Conservation (phyloP, 2,113 vertebrate species). For the Pica pica region DNA sequence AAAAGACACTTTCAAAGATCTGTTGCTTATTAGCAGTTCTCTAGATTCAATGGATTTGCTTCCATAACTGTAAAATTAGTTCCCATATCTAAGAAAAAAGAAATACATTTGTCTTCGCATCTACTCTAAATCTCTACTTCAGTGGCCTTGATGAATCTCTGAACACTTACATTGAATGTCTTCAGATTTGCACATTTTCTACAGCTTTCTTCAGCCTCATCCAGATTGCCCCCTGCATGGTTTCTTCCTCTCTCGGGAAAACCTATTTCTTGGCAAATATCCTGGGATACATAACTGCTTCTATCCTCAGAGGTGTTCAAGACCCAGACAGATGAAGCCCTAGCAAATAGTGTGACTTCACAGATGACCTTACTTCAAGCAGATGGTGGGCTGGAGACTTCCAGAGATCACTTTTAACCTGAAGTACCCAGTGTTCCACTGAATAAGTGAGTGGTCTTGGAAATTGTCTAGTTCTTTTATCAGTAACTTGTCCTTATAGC, state of each 20-base stretch:
- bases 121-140: not conserved
- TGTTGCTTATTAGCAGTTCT: not conserved
- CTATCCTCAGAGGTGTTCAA: not conserved
- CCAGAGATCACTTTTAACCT: not conserved
- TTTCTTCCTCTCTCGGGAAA: not conserved
- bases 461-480: not conserved
- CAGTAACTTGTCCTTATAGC: not conserved
- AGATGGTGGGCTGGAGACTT: not conserved
- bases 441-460: not conserved
- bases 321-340: not conserved
- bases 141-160: not conserved
- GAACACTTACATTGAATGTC: not conserved
- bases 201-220: not conserved
- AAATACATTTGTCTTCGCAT: accelerated
- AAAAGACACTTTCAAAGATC: not conserved
- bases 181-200: not conserved
- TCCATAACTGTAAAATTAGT: not conserved
- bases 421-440: not conserved
- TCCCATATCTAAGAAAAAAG: not conserved
- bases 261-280: not conserved
- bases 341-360: not conserved
- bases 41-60: not conserved
- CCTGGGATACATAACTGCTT: not conserved
- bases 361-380: not conserved
- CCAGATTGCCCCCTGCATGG: not conserved